Conservation (phyloP, 2,113 vertebrate genomes). For the Hippocampus mohnikei region DNA sequence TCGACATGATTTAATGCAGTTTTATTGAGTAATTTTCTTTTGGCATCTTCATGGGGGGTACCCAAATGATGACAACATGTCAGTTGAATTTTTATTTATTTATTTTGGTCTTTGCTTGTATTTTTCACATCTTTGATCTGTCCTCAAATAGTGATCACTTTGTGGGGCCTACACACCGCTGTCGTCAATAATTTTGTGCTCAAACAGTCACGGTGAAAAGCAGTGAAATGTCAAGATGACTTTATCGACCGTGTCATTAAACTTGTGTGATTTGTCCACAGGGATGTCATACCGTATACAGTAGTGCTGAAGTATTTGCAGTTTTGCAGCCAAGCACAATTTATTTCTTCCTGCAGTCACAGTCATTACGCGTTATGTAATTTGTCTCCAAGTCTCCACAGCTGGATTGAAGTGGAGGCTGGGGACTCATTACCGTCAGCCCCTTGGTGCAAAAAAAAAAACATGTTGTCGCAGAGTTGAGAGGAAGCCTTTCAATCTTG, state of each 20-base stretch:
- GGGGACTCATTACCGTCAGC: background rate
- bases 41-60: too few relatives aligned
- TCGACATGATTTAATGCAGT: too few relatives aligned
- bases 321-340: background rate
- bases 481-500: background rate
- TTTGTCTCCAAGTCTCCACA: background rate
- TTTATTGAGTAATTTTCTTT: too few relatives aligned
- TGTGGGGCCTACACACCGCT: background rate
- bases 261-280: background rate
- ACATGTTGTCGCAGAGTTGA: background rate
- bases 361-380: background rate
- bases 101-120: too few relatives aligned
- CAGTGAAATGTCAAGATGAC: background rate
- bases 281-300: background rate
- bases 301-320: background rate
- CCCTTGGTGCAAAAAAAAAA: background rate
- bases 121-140: background rate
- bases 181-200: background rate
- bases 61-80: too few relatives aligned
- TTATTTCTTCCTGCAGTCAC: background rate
- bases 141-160: background rate
- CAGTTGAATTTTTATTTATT: too few relatives aligned
- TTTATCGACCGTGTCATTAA: background rate
- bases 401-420: background rate
- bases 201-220: background rate